These are phyloP conservation scores for Stegostoma tigrinum DNA, from an alignment of 2,113 vertebrate species.

Conservation along the genomic window DNA sequence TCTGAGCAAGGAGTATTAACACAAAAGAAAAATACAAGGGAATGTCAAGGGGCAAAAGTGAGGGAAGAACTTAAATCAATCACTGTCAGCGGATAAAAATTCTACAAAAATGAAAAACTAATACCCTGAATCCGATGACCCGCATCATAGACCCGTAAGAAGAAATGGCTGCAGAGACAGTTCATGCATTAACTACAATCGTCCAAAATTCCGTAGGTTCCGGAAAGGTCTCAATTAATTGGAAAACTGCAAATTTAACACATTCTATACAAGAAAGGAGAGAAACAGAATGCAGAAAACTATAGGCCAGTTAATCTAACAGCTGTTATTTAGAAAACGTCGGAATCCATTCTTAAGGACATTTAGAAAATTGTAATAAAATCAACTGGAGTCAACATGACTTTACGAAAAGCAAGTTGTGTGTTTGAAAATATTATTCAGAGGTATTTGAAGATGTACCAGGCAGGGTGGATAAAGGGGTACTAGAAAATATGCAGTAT, in stretches of 20 bases:
- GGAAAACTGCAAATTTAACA: not conserved
- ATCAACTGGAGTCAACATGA: not conserved
- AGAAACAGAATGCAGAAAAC: not conserved
- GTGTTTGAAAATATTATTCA: not conserved
- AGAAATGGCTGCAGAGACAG: not conserved
- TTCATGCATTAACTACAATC: not conserved
- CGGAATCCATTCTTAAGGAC: not conserved
- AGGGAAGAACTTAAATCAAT: not conserved
- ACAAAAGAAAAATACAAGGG: not conserved
- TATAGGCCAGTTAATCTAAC: too few species aligned
- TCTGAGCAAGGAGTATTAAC: not conserved
- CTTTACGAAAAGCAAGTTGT: not conserved
- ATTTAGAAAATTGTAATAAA: not conserved
- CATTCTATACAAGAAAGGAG: not conserved
- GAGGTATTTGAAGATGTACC: too few species aligned
- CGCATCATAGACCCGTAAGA: not conserved
- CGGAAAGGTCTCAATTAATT: not conserved
- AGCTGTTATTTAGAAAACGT: not conserved
- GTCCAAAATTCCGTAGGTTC: not conserved
- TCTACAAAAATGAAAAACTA: not conserved
- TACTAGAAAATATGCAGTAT: too few species aligned
- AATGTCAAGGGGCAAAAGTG: not conserved
- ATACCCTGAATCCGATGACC: not conserved
- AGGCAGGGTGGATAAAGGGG: too few species aligned
- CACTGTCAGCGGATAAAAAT: not conserved